Base-by-base conservation (phyloP, 2,113 vertebrate genomes). In the Columba janthina region DNA sequence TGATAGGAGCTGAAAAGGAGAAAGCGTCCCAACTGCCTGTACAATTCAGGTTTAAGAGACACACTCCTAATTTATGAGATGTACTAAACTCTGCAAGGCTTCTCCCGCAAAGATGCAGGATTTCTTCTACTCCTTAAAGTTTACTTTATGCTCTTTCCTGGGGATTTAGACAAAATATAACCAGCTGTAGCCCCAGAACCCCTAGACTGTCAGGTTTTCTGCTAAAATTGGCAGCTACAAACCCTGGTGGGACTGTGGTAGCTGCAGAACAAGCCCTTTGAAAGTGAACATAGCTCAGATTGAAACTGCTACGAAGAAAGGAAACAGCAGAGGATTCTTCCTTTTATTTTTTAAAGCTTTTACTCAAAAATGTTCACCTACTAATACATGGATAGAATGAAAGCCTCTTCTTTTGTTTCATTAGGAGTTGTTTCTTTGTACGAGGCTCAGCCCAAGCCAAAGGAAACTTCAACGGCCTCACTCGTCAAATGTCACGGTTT, bases 181-280 rank as follows among this genome's bases (percentile, higher is more conserved):
- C 34, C 38, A 75, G 38, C 18, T 67, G 44, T 90, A 91, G 16
- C 26, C 67, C 42, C 82, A 81, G 69, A 89, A 90, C n/a, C 22
- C 66, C 74, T 20, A 64, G 61, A 65, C n/a, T 77, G 80, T 72
- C 85, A 54, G 46, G 36, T 92, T 87, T 90, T 62, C 64, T 70
- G 42, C 73, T 91, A 86, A 94, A 96, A 93, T 50, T 79, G 64
- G 73, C 86, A 96, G 78, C n/a, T 88, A 75, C 40, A 85, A 85
- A 79, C 20, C 38, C 62, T 70, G 94, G 42, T 71, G 91, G 58
- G 70, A 74, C 79, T 40, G 48, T 2, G 0, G 48, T 67, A 78
- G 80, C 73, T 42, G 62, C 69, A 92, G 83, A 94, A 76, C 24
- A 54, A 89, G 53, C 48, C 42, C 67, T 94, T 64, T 94, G 89